Conservation (phyloP, 1,140 invertebrate genomes). For the Drosophila hydei region DNA sequence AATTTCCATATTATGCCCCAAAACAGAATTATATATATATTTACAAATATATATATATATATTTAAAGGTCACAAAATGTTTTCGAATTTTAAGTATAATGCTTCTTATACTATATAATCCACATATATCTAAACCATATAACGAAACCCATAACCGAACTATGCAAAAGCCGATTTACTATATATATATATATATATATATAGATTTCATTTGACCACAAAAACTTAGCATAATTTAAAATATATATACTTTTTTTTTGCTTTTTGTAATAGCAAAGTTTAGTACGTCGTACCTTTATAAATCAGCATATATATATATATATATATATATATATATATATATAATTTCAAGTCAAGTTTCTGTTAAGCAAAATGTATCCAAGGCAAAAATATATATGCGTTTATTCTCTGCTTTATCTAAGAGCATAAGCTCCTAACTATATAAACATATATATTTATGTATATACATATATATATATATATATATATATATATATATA, state of each 20-base stretch:
- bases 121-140: conserved; percentile 1
- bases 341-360: conserved; percentile 29
- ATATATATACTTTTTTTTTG: conserved; percentile 20
- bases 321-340: conserved; percentile 13
- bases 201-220: conserved; percentile 29
- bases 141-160: conserved; percentile 12
- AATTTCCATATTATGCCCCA: conserved; percentile 6
- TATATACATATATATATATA: conserved; percentile 24
- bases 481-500: conserved; percentile 23
- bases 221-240: conserved; percentile 35
- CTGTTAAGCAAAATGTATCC: conserved; percentile 45
- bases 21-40: neutral
- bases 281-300: conserved; percentile 46
- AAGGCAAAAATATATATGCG: conserved; percentile 15
- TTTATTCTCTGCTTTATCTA: conserved; percentile 16
- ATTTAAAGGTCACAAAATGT: conserved; percentile 27
- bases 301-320: conserved; percentile 19
- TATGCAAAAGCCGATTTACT: conserved; percentile 6
- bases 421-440: conserved; percentile 33
- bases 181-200: conserved; percentile 11
- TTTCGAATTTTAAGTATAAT: too few species aligned
- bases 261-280: conserved; percentile 22
- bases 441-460: conserved; percentile 43
- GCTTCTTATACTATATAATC: neutral
- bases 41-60: conserved; percentile 8